phyloP scores from a whole-genome alignment of 2,888 invertebrate species.

The Byasa hedistus region DNA sequence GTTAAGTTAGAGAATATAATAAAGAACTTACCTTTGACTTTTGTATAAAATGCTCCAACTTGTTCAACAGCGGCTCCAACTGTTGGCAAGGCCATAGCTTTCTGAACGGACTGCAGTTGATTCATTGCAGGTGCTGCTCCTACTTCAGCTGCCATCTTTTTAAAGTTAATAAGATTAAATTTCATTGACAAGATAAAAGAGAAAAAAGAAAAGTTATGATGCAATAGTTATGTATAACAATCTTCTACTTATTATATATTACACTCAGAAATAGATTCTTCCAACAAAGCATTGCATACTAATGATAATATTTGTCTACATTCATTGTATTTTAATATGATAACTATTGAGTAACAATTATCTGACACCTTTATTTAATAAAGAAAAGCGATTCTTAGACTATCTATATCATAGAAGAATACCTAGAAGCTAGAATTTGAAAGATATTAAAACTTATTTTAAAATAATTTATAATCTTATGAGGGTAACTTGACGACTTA shows the following conservation, averaged over 20 bases:
- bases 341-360: too few relatives aligned
- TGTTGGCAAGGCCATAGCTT: conserved; percentile 77
- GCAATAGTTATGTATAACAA: not conserved
- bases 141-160: conserved; percentile 70
- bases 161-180: not conserved
- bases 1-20: not conserved
- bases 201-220: not conserved
- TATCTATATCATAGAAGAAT: too few relatives aligned
- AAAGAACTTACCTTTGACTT: conserved; percentile 64
- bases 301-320: not conserved
- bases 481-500: too few relatives aligned
- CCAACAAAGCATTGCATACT: not conserved
- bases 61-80: conserved; percentile 79
- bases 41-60: conserved; percentile 76
- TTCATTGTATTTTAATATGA: too few relatives aligned
- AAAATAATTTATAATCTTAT: too few relatives aligned
- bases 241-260: not conserved
- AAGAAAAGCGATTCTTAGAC: too few relatives aligned
- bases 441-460: too few relatives aligned
- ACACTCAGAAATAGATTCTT: not conserved
- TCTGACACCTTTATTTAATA: too few relatives aligned
- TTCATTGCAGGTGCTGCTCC: conserved; percentile 54
- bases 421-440: too few relatives aligned
- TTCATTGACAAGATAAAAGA: not conserved
- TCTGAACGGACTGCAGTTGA: conserved; percentile 74